Evolutionary conservation across 1,140 invertebrate species (phyloP).

Genomic region (Acromyrmex charruanus): DNA sequence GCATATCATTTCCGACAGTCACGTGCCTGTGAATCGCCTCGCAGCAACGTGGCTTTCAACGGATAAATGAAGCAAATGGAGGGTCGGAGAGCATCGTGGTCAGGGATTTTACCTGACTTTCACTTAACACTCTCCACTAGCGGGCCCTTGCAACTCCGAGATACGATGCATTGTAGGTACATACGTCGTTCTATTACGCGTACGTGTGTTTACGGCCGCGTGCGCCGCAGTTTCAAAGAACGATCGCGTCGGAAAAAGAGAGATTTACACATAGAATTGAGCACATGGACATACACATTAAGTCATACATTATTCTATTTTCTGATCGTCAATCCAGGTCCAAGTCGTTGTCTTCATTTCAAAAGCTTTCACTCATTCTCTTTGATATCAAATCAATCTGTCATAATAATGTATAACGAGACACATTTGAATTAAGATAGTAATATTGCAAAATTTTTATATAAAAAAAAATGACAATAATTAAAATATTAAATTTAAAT

Average conservation of each 20-base stretch:
- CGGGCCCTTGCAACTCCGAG: conserved; percentile 70
- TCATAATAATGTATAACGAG: background rate
- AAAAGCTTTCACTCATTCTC: conserved; percentile 31
- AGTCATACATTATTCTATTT: conserved; percentile 22
- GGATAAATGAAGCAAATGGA: conserved; percentile 71
- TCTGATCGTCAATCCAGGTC: background rate
- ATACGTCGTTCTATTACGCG: conserved; percentile 72
- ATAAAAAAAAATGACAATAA: background rate
- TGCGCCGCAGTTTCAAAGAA: conserved; percentile 25
- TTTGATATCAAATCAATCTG: background rate
- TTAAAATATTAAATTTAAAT: background rate
- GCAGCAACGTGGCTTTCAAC: conserved; percentile 64
- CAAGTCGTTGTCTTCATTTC: conserved; percentile 4
- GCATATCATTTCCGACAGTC: conserved; percentile 54
- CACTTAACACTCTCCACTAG: conserved; percentile 74
- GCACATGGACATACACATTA: background rate
- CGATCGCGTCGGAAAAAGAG: conserved; percentile 48
- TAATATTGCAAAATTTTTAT: background rate
- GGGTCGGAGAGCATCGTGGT: conserved; percentile 77
- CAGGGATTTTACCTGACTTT: conserved; percentile 77
- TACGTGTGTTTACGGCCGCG: conserved; percentile 55
- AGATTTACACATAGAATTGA: background rate
- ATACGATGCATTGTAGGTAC: conserved; percentile 63
- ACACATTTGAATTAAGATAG: background rate
- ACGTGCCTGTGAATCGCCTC: conserved; percentile 58